Evolutionary conservation across 2,797 vertebrate genomes (phyloP), one percentile per base, ranked within the genome.

Genomic region (Erithacus rubecula): DNA sequence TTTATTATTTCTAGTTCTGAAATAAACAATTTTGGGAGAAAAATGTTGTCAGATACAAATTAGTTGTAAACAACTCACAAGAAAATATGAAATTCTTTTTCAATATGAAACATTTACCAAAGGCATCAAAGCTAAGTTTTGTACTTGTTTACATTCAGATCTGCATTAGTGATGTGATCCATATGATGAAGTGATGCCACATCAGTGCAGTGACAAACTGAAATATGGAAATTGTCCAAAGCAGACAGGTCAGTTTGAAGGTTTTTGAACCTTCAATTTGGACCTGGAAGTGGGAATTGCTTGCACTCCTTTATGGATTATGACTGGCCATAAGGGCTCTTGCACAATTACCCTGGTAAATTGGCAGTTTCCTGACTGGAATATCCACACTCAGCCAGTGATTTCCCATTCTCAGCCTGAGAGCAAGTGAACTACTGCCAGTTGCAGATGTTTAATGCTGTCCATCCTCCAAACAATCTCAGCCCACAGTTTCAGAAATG

Each of bases 141-240:
- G 0, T 9, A 10, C 49, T 71, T 76, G 34, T 56, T 60, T 39
- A 24, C 12, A 15, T 52, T 52, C 56, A 69, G 46, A 13, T 46
- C 34, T 62, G 34, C 37, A 32, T 60, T 53, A 59, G 15, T 47
- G 21, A 27, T 51, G 18, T 8, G 43, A 68, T 49, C 41, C 30
- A 36, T 11, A 22, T 0, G 15, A 56, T 10, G 9, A 52, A 74
- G 36, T 0, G 0, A 67, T 14, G 44, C 6, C 12, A 10, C 16
- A 51, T n/a, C 30, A 62, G 0, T 37, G 21, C 37, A 1, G 1
- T 51, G 34, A 34, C 36, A 77, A 55, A 10, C 26, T 44, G 34
- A 55, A 51, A n/a, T 44, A 55, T 12, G 27, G 36, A 55, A n/a
- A 52, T 9, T 68, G 12, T 13, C 37, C 7, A 5, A 83, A 68